Percentiles rank a stretch among this genome's conserved stretches.
Evolutionary conservation across 1,140 invertebrate species (phyloP).

Genomic region (Watersipora subatra): DNA sequence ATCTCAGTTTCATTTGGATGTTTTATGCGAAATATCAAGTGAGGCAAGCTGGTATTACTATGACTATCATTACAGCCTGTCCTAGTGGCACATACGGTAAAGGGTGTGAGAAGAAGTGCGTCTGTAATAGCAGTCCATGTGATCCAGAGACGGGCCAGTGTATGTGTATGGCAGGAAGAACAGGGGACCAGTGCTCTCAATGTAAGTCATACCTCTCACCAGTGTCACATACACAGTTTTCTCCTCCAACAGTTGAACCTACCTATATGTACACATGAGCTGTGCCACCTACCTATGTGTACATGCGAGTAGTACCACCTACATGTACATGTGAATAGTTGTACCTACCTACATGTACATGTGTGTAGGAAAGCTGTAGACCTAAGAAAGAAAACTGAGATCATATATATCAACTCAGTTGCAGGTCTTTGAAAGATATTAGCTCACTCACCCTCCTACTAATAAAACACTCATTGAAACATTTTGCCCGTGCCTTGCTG

Average conservation of each 20-base stretch:
- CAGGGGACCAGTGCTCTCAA: slow-evolving; percentile 54
- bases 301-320: neutral
- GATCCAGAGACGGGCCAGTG: slow-evolving; percentile 65
- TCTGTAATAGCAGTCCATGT: slow-evolving; percentile 73
- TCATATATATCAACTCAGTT: neutral
- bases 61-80: slow-evolving; percentile 52
- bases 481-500: no score
- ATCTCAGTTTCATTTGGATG: no score
- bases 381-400: neutral
- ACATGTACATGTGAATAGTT: neutral
- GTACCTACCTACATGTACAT: neutral
- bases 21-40: no score
- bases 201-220: slow-evolving; percentile 23
- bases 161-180: slow-evolving; percentile 69
- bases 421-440: no score
- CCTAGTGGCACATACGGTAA: slow-evolving; percentile 60
- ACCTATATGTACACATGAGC: no score
- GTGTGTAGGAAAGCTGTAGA: neutral
- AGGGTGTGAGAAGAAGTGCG: slow-evolving; percentile 61
- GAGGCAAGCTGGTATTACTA: no score
- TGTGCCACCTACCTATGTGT: no score
- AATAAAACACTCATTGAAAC: no score
- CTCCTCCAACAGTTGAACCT: no score
- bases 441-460: no score
- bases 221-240: no score